phyloP scores from a whole-genome alignment of 1,140 invertebrate species.

The Palaemon carinicauda region DNA sequence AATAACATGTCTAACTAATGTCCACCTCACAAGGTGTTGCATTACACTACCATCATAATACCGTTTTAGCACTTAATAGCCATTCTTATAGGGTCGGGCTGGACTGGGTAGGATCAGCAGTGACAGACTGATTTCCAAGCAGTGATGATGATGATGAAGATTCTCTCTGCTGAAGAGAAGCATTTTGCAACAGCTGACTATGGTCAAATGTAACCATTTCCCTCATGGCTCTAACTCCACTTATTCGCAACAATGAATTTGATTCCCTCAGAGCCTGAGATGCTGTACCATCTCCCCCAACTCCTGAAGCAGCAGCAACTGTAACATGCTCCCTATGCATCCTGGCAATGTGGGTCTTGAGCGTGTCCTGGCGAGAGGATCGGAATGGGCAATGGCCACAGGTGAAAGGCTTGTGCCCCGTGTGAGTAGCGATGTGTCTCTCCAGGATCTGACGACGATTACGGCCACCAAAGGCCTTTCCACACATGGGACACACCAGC shows the following conservation, averaged over 20 bases:
- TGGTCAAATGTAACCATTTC: background rate
- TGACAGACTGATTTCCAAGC: conserved; percentile 16
- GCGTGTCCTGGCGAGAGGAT: conserved; percentile 48
- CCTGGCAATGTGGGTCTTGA: conserved; percentile 44
- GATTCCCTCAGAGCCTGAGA: conserved; percentile 34
- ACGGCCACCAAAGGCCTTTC: conserved; percentile 57
- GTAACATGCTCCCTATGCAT: conserved; percentile 40
- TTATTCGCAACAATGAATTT: background rate
- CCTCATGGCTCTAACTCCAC: background rate
- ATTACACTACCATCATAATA: too few relatives aligned
- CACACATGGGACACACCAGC: conserved; percentile 55
- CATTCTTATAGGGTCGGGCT: conserved; percentile 6
- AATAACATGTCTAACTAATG: too few relatives aligned
- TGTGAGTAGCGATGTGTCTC: conserved; percentile 84
- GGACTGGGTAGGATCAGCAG: conserved; percentile 7
- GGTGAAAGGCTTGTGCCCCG: conserved; percentile 73
- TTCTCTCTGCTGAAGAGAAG: conserved; percentile 22
- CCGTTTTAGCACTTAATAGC: background rate
- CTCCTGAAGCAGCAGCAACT: background rate
- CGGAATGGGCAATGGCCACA: conserved; percentile 65
- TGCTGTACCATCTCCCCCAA: conserved; percentile 12
- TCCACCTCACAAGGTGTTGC: too few relatives aligned
- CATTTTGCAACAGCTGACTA: conserved; percentile 4
- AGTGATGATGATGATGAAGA: background rate
- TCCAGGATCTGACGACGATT: conserved; percentile 59